phyloP scores from a whole-genome alignment of 30 jellyfish, hydroid and myxozoan genomes.

The Hydra vulgaris region DNA sequence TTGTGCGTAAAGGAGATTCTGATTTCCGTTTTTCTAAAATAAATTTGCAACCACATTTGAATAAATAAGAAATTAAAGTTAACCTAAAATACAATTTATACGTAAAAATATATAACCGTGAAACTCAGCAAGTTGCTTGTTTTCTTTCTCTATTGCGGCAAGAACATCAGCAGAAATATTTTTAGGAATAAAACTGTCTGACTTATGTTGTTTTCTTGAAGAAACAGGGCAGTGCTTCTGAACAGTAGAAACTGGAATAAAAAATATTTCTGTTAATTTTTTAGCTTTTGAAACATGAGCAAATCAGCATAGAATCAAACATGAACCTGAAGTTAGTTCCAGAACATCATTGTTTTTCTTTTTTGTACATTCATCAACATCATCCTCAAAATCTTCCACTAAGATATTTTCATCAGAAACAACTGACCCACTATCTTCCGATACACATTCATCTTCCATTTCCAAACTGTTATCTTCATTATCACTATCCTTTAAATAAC shows the following conservation, averaged over 20 bases:
- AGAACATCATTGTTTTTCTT: neutral
- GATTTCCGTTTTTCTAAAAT: neutral
- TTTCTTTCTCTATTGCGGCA: conserved; percentile 22
- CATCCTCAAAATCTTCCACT: neutral
- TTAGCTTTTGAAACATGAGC: too few species aligned
- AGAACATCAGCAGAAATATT: conserved; percentile 9
- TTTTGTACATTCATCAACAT: neutral
- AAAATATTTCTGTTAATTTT: too few species aligned
- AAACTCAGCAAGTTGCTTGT: conserved; percentile 15
- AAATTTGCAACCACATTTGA: too few species aligned
- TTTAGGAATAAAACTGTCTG: neutral
- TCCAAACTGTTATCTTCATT: neutral
- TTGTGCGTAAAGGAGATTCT: neutral
- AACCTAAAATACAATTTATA: too few species aligned
- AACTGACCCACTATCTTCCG: neutral
- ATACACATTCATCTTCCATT: neutral
- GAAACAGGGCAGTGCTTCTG: conserved; percentile 23
- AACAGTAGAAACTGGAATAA: conserved; percentile 18
- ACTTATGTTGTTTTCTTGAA: neutral
- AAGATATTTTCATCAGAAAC: neutral
- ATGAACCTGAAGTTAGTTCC: conserved; percentile 3
- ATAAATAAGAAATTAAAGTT: too few species aligned
- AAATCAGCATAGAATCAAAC: neutral
- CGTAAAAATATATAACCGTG: too few species aligned
- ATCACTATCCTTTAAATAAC: too few species aligned